Evolutionary conservation across 2,797 vertebrate genomes (phyloP), one percentile per base, ranked within the genome.

Genomic region (Sebastes kiyomatsui): DNA sequence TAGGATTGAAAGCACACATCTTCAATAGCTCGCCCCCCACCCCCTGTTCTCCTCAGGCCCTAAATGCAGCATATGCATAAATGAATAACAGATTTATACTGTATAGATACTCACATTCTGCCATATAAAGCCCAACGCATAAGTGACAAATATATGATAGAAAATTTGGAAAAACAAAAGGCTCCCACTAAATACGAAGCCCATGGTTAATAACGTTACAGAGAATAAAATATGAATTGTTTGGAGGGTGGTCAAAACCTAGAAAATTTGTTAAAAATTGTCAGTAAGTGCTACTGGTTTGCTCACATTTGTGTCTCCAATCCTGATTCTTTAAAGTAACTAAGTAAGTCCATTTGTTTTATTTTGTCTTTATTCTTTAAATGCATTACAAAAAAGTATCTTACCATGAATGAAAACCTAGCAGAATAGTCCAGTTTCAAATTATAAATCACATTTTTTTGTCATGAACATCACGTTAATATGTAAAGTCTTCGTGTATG

Each of bases 401-500:
- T 14, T 64, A 32, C 20, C 6, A 33, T 61, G 28, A 71, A 25
- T 46, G 7, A 28, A 74, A 52, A 18, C 9, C 16, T 18, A 25
- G n/a, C 2, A 67, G 20, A 62, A 16, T 1, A 8, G 4, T 14
- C 4, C 28, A 55, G 30, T 20, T 67, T 38, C 56, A 77, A 14
- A 16, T 7, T 23, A 56, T 38, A 5, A 25, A 14, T 78, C 46
- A 59, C 22, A 72, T 65, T n/a, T 64, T 42, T 67, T 38, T 1
- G 5, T 23, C 14, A 64, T 20, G 2, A 2, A 16, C 7, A n/a
- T 23, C 9, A 28, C 2, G 11, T 69, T 23, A 42, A 16, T 33
- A 54, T 14, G 5, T 25, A 81, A 22, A 60, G 42, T 22, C 67
- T 81, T 81, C 74, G 59, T 68, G 58, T 49, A n/a, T 56, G 35